A percentile compares a stretch with the other conserved stretches of the same genome.
phyloP scores from a whole-genome alignment of 2,797 vertebrate species.

The Zenarchopterus dispar region DNA sequence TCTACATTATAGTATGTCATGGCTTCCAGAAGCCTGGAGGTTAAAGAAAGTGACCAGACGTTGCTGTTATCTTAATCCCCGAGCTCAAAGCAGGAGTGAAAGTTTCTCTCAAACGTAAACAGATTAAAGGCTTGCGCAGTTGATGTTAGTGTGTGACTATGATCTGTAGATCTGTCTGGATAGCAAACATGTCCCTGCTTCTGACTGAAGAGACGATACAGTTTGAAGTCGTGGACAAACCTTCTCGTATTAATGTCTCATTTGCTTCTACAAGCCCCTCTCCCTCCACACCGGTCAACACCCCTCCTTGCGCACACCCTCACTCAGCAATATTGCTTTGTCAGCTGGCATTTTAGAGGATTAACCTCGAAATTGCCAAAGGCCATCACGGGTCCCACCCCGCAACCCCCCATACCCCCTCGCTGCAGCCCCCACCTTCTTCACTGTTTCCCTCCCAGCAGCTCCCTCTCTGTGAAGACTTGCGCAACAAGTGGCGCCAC shows the following conservation, averaged over 20 bases:
- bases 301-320: conserved; percentile 35
- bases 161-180: neutral
- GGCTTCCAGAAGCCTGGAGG: no score
- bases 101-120: no score
- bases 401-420: conserved; percentile 36
- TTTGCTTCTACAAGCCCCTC: conserved; percentile 22
- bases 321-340: conserved; percentile 71
- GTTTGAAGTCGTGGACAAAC: conserved; percentile 26
- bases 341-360: conserved; percentile 78
- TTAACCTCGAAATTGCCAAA: conserved; percentile 77
- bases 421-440: conserved; percentile 41
- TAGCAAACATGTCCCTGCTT: conserved; percentile 19
- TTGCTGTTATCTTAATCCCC: no score
- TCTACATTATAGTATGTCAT: no score
- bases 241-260: conserved; percentile 30
- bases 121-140: no score
- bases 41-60: no score
- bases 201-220: conserved; percentile 9
- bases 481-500: conserved; percentile 82
- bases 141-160: neutral
- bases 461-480: conserved; percentile 63
- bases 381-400: conserved; percentile 58
- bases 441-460: conserved; percentile 53
- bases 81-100: no score
- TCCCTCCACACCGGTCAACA: conserved; percentile 27